A percentile compares a stretch with the other conserved stretches of the same genome.
phyloP scores from a whole-genome alignment of 2,797 vertebrate species.

The Rhinophrynus dorsalis region DNA sequence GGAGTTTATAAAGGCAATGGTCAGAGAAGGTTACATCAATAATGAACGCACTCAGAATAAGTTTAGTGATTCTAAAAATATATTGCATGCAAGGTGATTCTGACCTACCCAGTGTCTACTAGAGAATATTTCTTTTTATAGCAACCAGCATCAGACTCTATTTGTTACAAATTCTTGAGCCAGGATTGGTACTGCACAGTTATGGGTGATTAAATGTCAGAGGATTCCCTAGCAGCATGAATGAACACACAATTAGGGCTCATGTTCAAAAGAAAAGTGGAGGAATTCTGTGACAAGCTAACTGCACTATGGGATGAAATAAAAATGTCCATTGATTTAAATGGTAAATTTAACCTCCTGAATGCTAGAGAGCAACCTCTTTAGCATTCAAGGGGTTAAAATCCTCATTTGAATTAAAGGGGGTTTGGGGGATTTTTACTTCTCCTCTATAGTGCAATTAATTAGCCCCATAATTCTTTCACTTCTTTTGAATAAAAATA shows the following conservation, averaged over 20 bases:
- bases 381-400: too few species aligned
- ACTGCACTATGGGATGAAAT: too few species aligned
- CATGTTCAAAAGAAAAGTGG: too few species aligned
- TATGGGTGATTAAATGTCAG: constrained; percentile 10
- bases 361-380: too few species aligned
- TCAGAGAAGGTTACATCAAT: constrained; percentile 44
- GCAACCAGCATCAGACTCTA: constrained; percentile 8
- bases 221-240: constrained; percentile 1
- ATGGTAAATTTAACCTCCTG: too few species aligned
- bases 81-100: constrained; percentile 29
- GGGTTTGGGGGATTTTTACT: too few species aligned
- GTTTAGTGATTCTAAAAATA: constrained; percentile 34
- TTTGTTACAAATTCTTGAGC: constrained; percentile 10
- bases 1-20: constrained; percentile 38
- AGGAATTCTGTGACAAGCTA: too few species aligned
- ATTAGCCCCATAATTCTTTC: too few species aligned
- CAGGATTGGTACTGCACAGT: constrained; percentile 21
- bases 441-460: too few species aligned
- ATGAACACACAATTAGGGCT: not conserved
- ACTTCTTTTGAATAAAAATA: too few species aligned
- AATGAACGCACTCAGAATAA: constrained; percentile 29
- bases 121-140: constrained; percentile 38
- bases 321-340: too few species aligned
- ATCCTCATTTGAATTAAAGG: too few species aligned
- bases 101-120: constrained; percentile 38